Evolutionary conservation across 2,888 invertebrate species (phyloP).

Genomic region (Orthonychiurus folsomi): DNA sequence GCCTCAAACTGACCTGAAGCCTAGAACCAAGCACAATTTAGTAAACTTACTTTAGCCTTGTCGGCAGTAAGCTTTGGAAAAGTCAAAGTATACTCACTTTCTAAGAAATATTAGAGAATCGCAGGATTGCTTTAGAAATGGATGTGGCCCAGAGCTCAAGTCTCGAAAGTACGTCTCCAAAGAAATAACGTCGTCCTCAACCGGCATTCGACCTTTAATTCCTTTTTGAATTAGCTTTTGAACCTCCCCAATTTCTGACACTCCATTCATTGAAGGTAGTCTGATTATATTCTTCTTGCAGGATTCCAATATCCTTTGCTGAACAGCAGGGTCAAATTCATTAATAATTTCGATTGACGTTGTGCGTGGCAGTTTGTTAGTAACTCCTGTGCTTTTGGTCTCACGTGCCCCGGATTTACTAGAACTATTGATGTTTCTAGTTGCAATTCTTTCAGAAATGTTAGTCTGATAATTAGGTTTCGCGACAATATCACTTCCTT

Average conservation of each 20-base stretch:
- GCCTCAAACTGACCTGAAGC: constrained; percentile 1
- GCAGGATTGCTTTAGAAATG: background rate
- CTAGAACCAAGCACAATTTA: background rate
- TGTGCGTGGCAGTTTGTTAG: too few relatives aligned
- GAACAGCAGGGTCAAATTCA: background rate
- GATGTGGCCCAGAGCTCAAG: background rate
- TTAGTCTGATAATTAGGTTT: too few relatives aligned
- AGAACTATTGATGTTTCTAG: too few relatives aligned
- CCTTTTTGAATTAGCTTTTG: background rate
- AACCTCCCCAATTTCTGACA: background rate
- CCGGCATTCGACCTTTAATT: background rate
- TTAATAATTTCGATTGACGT: too few relatives aligned
- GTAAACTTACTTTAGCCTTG: background rate
- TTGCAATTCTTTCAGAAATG: too few relatives aligned
- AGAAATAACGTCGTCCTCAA: background rate
- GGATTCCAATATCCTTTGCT: background rate
- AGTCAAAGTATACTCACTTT: background rate
- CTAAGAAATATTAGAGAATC: background rate
- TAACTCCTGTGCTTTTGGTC: too few relatives aligned
- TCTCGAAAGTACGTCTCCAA: constrained; percentile 1
- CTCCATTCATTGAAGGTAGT: background rate
- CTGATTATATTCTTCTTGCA: background rate
- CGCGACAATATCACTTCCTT: too few relatives aligned
- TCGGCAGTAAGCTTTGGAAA: too few relatives aligned
- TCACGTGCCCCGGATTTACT: too few relatives aligned